Conservation (phyloP, 2,797 vertebrate genomes). For the Sylvia borin region DNA sequence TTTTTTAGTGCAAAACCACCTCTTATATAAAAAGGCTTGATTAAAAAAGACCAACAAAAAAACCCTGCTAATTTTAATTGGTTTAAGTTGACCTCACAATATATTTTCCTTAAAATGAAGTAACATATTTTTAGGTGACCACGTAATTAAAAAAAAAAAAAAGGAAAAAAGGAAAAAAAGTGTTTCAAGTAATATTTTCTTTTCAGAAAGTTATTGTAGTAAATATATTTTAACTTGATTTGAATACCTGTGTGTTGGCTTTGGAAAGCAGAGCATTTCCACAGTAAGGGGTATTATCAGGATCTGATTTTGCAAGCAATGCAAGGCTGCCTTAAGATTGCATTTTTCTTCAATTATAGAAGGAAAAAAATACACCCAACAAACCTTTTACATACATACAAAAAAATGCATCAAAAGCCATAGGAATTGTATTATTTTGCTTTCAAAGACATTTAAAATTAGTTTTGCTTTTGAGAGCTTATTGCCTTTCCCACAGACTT, state of each 20-base stretch:
- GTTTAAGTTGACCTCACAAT: not conserved
- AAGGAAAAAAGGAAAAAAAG: not conserved
- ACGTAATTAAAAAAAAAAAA: not conserved
- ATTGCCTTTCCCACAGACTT: not conserved
- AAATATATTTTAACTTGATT: not conserved
- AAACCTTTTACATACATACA: not conserved
- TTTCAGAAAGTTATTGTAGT: fast-evolving
- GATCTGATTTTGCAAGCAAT: not conserved
- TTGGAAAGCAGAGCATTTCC: not conserved
- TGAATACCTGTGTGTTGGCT: not conserved
- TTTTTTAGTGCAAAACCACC: not conserved
- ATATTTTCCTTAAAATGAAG: not conserved
- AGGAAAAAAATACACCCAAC: not conserved
- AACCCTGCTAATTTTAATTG: fast-evolving
- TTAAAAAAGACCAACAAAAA: too few species aligned
- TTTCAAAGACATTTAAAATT: not conserved
- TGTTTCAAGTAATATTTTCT: not conserved
- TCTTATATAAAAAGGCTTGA: too few species aligned
- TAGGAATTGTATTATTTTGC: not conserved
- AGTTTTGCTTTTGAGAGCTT: not conserved
- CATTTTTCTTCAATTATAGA: not conserved
- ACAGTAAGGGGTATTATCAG: not conserved
- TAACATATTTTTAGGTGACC: not conserved
- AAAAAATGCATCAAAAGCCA: not conserved
- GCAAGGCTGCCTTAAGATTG: not conserved